These are phyloP conservation scores for Tupaia chinensis DNA, from an alignment of 2,113 vertebrate species.

Conservation along the genomic window DNA sequence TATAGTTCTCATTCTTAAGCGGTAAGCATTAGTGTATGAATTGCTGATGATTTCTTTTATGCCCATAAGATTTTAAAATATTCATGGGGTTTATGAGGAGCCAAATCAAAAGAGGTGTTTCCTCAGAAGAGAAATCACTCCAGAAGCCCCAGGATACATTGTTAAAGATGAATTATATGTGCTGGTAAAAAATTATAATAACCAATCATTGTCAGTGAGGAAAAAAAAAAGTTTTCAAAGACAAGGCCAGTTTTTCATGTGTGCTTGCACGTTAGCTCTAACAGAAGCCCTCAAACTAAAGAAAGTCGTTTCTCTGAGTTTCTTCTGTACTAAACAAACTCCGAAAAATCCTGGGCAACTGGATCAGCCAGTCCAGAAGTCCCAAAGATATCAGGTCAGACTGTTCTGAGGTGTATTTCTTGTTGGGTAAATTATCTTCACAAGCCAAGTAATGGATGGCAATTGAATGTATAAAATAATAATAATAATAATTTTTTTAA, in stretches of 20 bases:
- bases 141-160: background rate
- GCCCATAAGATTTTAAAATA: constrained; percentile 14
- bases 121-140: background rate
- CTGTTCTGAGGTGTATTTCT: too few species aligned
- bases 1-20: constrained; percentile 48
- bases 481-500: too few species aligned
- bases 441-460: too few species aligned
- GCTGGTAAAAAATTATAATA: constrained; percentile 32
- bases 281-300: background rate
- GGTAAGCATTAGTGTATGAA: constrained; percentile 41
- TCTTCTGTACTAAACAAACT: background rate
- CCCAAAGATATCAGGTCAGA: background rate
- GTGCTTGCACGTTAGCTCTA: background rate
- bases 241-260: background rate
- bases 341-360: background rate
- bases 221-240: constrained; percentile 10
- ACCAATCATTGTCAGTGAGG: background rate
- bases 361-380: background rate
- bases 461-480: too few species aligned
- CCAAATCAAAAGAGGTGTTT: constrained; percentile 21
- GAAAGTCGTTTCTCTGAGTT: constrained; percentile 9
- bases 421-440: too few species aligned
- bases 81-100: constrained; percentile 44
- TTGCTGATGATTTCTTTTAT: constrained; percentile 48
- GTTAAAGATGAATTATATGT: constrained; percentile 22